phyloP scores from a whole-genome alignment of 2,888 invertebrate genomes.

The Suillia variegata region DNA sequence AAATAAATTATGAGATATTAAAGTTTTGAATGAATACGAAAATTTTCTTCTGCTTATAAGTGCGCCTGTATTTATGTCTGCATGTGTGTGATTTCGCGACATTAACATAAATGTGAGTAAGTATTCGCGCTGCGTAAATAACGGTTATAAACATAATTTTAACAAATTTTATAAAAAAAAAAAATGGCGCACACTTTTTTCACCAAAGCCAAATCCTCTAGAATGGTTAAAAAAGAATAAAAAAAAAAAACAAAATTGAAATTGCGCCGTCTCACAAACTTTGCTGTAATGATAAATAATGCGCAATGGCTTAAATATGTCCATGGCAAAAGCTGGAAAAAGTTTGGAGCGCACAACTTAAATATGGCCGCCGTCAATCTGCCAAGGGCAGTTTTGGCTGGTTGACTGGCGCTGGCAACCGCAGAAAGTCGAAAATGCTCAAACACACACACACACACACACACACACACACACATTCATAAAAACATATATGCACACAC shows the following conservation, averaged over 20 bases:
- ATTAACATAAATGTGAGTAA: constrained; percentile 5
- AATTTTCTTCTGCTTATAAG: constrained; percentile 28
- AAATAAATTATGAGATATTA: constrained; percentile 37
- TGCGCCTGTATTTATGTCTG: constrained; percentile 1
- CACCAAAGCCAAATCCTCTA: too few relatives aligned
- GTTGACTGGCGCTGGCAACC: background rate
- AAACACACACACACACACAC: background rate
- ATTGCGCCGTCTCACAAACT: too few relatives aligned
- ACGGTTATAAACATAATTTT: too few relatives aligned
- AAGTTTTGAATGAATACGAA: constrained; percentile 43
- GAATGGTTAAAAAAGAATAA: constrained; percentile 37
- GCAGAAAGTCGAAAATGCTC: background rate
- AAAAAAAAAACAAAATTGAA: constrained; percentile 46
- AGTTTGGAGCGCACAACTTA: background rate
- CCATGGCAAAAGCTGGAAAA: constrained; percentile 39
- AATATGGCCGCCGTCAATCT: constrained; percentile 1
- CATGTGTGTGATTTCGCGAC: constrained; percentile 16
- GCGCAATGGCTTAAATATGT: constrained; percentile 51
- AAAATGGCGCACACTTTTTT: too few relatives aligned
- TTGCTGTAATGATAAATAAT: constrained; percentile 55
- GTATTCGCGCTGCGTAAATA: constrained; percentile 53
- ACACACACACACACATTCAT: background rate
- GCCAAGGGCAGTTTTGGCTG: background rate
- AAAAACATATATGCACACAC: background rate
- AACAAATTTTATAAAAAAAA: too few relatives aligned